Evolutionary conservation across 2,888 invertebrate species (phyloP).

Genomic region (Lithophane ornitopus): DNA sequence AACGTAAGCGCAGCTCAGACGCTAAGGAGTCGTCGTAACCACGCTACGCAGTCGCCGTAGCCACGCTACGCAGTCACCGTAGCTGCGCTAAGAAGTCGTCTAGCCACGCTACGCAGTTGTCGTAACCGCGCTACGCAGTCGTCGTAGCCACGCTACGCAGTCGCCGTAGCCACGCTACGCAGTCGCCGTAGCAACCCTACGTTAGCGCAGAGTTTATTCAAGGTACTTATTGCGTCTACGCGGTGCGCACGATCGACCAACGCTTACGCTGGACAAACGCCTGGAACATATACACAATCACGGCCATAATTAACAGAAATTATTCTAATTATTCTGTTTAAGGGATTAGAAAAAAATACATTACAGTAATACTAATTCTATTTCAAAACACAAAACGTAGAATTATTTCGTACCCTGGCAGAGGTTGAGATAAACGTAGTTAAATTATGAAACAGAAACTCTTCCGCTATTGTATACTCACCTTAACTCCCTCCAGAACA

Average conservation of each 20-base stretch:
- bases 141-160: too few species aligned
- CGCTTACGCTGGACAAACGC: too few species aligned
- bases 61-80: too few species aligned
- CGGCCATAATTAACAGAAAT: neutral
- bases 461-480: conserved; percentile 60
- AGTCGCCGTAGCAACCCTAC: neutral
- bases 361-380: neutral
- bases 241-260: neutral
- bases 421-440: neutral
- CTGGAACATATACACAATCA: neutral
- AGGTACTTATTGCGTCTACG: too few species aligned
- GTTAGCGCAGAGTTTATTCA: neutral
- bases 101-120: too few species aligned
- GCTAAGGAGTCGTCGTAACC: neutral
- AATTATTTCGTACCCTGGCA: too few species aligned
- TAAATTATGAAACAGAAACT: neutral
- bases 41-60: neutral
- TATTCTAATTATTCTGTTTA: neutral
- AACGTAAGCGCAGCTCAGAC: neutral
- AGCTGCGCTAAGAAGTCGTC: too few species aligned
- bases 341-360: neutral
- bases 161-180: neutral
- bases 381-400: neutral
- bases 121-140: too few species aligned
- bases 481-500: conserved; percentile 76